These are phyloP conservation scores for Dryomyza anilis DNA, from an alignment of 2,888 invertebrate species.

Conservation along the genomic window DNA sequence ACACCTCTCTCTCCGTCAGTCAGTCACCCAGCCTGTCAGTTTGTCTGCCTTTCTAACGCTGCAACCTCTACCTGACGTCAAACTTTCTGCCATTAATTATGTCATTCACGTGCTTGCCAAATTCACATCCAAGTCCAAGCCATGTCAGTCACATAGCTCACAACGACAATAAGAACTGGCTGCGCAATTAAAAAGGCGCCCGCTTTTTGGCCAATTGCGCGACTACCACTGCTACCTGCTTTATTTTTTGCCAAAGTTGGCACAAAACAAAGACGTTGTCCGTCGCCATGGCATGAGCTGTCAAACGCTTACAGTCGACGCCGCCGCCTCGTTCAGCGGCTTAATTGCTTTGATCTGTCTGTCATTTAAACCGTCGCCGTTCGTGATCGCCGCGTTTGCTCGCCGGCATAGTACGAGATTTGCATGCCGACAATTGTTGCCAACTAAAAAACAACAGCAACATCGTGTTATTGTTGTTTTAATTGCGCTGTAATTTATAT, in stretches of 20 bases:
- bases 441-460: background rate
- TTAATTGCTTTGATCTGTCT: conserved; percentile 56
- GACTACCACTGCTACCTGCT: conserved; percentile 1
- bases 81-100: conserved; percentile 55
- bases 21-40: too few relatives aligned
- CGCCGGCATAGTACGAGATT: conserved; percentile 46
- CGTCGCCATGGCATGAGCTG: conserved; percentile 44
- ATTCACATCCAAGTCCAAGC: conserved; percentile 23
- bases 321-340: conserved; percentile 35
- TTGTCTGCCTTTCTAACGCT: background rate
- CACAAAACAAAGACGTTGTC: background rate
- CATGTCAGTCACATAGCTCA: background rate
- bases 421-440: conserved; percentile 47
- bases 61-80: background rate
- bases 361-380: conserved; percentile 49
- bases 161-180: background rate
- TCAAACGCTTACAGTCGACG: conserved; percentile 50
- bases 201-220: conserved; percentile 22
- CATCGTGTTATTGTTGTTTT: background rate
- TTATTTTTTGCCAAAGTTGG: background rate
- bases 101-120: conserved; percentile 49
- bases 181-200: conserved; percentile 56
- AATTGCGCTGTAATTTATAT: background rate
- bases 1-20: background rate
- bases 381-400: conserved; percentile 26